phyloP scores from a whole-genome alignment of 2,113 vertebrate species.

The Cheirogaleus medius region DNA sequence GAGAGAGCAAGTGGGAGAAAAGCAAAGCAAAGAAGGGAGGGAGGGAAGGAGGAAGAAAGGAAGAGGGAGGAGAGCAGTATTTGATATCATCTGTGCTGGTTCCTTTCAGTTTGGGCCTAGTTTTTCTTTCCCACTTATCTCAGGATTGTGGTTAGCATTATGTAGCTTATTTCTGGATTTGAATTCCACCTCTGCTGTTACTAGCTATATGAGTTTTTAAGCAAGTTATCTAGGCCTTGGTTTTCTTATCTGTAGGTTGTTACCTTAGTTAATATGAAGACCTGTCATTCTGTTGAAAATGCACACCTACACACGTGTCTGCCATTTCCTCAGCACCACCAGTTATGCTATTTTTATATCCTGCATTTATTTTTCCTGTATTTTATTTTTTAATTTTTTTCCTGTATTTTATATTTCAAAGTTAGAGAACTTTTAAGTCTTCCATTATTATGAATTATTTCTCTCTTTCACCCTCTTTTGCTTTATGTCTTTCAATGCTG shows the following conservation, averaged over 20 bases:
- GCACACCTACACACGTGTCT: rapidly evolving
- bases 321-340: neutral
- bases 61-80: too few relatives aligned
- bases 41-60: neutral
- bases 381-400: neutral
- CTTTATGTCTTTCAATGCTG: neutral
- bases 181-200: neutral
- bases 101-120: neutral
- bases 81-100: neutral
- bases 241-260: neutral
- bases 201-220: neutral
- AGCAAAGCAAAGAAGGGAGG: neutral
- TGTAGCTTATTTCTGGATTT: neutral
- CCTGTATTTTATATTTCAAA: neutral
- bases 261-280: neutral
- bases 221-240: neutral
- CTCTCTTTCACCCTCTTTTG: neutral
- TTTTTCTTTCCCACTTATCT: neutral
- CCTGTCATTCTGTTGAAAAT: neutral
- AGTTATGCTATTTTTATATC: neutral
- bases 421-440: neutral
- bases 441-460: neutral
- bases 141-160: neutral
- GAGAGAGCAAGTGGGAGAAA: neutral
- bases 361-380: neutral